phyloP scores from a whole-genome alignment of 2,888 invertebrate species.

The Ischnus inquisitorius region DNA sequence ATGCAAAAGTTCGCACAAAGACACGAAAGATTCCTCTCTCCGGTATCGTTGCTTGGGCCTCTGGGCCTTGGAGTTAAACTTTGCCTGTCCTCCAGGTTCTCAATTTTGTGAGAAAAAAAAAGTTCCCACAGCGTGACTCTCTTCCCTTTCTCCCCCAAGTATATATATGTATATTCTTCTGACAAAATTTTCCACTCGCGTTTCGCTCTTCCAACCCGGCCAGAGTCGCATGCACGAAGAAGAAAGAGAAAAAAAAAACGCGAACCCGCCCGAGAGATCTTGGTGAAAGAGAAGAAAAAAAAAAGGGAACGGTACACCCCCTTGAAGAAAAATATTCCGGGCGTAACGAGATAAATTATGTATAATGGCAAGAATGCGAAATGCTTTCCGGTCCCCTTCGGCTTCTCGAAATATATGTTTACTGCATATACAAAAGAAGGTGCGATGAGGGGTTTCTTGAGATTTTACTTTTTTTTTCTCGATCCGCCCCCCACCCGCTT shows the following conservation, averaged over 20 bases:
- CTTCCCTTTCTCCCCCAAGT: too few species aligned
- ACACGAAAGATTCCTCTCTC: neutral
- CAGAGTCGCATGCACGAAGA: constrained; percentile 15
- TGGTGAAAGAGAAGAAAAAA: neutral
- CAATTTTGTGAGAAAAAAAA: constrained; percentile 1
- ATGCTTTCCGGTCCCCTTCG: constrained; percentile 19
- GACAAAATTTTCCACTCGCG: neutral
- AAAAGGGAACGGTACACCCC: constrained; percentile 8
- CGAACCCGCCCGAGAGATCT: neutral
- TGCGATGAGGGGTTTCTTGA: neutral
- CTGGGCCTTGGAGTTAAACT: constrained; percentile 7
- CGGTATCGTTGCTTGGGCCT: neutral
- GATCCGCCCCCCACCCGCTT: neutral
- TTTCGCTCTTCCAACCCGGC: neutral
- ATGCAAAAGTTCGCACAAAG: constrained; percentile 29
- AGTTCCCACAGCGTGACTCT: neutral
- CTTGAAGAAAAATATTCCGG: constrained; percentile 28
- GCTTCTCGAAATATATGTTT: constrained; percentile 2
- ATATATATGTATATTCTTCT: constrained; percentile 1
- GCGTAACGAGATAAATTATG: constrained; percentile 59
- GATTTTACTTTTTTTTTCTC: constrained; percentile 27
- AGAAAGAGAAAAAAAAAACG: neutral
- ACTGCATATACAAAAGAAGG: neutral
- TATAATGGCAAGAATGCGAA: constrained; percentile 41
- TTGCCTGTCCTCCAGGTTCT: neutral